Conservation (phyloP, 2,113 vertebrate species). For the Mobula birostris region DNA sequence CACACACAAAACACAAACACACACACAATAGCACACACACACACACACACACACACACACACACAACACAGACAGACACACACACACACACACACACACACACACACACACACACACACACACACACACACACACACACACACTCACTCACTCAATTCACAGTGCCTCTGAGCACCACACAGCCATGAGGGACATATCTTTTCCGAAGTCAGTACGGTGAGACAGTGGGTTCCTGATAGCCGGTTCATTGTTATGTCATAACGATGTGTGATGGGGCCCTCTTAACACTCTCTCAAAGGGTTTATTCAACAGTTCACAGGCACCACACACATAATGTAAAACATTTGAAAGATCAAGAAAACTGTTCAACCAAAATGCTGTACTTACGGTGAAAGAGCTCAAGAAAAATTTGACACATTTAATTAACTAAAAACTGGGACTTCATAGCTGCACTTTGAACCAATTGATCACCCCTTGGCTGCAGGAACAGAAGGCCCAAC, state of each 20-base stretch:
- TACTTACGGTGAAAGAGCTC: neutral
- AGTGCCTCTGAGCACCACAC: neutral
- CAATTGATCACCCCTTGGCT: neutral
- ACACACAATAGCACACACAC: neutral
- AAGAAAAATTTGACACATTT: neutral
- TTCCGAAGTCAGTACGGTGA: neutral
- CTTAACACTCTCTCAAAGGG: constrained; percentile 16
- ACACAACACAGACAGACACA: neutral
- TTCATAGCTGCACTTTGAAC: neutral
- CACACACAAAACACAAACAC: neutral
- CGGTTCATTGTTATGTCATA: neutral
- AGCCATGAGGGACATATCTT: neutral
- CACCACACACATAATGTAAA: constrained; percentile 1
- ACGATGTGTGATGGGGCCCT: neutral
- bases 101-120: too few species aligned
- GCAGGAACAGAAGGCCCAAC: neutral
- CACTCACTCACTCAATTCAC: too few species aligned
- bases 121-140: too few species aligned
- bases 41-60: neutral
- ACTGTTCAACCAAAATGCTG: neutral
- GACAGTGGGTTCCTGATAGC: neutral
- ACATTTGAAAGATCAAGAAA: constrained; percentile 20
- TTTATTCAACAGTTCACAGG: constrained; percentile 24
- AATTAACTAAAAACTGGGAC: constrained; percentile 10
- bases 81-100: neutral